Conservation (phyloP, 1,140 invertebrate genomes). For the Neodiprion fabricii region DNA sequence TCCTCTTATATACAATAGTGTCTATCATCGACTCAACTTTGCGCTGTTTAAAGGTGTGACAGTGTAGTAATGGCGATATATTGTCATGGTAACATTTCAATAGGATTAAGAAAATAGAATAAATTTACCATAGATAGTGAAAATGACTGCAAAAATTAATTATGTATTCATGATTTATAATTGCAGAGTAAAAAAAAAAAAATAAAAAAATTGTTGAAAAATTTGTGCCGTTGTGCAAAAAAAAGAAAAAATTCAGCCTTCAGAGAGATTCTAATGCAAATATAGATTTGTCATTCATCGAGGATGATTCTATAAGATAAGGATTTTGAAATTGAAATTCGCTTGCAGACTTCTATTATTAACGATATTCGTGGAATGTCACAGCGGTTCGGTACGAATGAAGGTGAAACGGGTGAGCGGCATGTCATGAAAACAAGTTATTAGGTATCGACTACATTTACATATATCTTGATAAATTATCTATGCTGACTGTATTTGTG, state of each 20-base stretch:
- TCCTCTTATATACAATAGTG: neutral
- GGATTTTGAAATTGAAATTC: neutral
- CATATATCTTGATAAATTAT: too few species aligned
- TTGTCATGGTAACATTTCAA: slow-evolving; percentile 6
- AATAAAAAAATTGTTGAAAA: slow-evolving; percentile 17
- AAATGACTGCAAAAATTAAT: slow-evolving; percentile 25
- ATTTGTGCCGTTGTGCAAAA: slow-evolving; percentile 7
- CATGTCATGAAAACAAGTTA: too few species aligned
- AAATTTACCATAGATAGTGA: slow-evolving; percentile 17
- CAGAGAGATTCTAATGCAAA: neutral
- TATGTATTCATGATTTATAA: slow-evolving; percentile 15
- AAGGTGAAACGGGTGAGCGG: neutral
- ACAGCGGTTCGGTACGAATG: neutral
- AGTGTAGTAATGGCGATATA: neutral
- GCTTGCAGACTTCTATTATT: neutral
- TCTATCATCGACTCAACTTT: neutral
- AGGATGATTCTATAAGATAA: neutral
- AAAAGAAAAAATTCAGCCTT: neutral
- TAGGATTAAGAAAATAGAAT: slow-evolving; percentile 1
- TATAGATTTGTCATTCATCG: neutral
- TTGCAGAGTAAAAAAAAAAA: slow-evolving; percentile 14
- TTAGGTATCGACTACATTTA: too few species aligned
- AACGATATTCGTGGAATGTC: neutral
- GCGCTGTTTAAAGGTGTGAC: neutral
- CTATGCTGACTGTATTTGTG: too few species aligned